phyloP scores from a whole-genome alignment of 2,113 vertebrate genomes.

The Paracanthobrama guichenoti region DNA sequence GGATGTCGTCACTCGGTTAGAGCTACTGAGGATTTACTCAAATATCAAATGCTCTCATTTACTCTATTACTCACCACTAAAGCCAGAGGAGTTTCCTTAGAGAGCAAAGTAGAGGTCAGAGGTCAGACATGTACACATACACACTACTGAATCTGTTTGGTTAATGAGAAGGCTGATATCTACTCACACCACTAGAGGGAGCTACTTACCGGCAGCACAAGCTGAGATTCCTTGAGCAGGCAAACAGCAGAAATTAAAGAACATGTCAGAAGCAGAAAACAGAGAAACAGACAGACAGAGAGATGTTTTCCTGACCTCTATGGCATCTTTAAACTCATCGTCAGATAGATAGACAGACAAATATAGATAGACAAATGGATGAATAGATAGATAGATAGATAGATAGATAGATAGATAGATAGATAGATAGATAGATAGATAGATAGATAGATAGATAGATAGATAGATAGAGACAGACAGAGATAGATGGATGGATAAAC shows the following conservation, averaged over 20 bases:
- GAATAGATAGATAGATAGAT: neutral
- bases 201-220: constrained; percentile 54
- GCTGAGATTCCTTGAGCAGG: constrained; percentile 56
- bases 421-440: neutral
- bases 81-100: constrained; percentile 55
- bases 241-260: constrained; percentile 43
- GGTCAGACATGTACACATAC: constrained; percentile 21
- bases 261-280: constrained; percentile 19
- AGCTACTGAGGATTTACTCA: neutral
- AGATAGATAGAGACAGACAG: neutral
- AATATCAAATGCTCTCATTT: neutral
- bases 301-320: neutral
- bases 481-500: neutral
- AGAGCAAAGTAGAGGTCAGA: constrained; percentile 47
- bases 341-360: neutral
- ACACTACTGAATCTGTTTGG: neutral
- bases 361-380: neutral
- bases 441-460: neutral
- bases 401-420: neutral
- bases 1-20: neutral
- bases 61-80: constrained; percentile 55
- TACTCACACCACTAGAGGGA: constrained; percentile 26
- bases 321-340: too few relatives aligned
- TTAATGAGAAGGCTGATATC: neutral
- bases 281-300: neutral